Conservation (phyloP, 2,888 invertebrate species). For the Myopa testacea region DNA sequence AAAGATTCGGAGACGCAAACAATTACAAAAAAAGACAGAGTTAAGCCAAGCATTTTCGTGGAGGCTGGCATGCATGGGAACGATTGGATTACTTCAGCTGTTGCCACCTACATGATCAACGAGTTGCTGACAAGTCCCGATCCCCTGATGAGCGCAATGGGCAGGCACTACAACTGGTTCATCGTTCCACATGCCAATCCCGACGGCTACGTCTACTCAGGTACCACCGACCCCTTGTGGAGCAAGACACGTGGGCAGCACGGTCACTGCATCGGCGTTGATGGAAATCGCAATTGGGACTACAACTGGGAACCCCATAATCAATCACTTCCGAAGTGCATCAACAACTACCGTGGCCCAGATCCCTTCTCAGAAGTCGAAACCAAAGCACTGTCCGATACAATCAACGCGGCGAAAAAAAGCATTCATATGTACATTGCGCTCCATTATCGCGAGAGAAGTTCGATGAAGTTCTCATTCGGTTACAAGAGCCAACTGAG, state of each 20-base stretch:
- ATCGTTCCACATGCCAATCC: conserved; percentile 9
- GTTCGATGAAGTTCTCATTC: background rate
- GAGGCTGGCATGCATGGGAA: conserved; percentile 9
- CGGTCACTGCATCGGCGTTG: background rate
- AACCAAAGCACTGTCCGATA: background rate
- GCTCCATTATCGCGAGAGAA: background rate
- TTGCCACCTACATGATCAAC: conserved; percentile 1
- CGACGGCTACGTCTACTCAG: background rate
- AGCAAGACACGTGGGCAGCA: background rate
- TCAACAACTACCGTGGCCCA: background rate
- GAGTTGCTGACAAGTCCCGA: background rate
- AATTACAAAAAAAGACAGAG: background rate
- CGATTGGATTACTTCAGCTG: background rate
- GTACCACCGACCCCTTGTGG: background rate
- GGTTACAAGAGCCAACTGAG: background rate
- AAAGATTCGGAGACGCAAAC: background rate
- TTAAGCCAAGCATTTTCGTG: background rate
- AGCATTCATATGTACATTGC: background rate
- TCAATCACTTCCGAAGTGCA: background rate
- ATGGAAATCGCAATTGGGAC: background rate
- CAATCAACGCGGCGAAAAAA: background rate
- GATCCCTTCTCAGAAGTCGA: background rate
- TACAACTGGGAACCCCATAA: background rate
- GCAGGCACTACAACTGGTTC: background rate
- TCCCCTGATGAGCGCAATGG: too few species aligned